A percentile compares a stretch with the other conserved stretches of the same genome.
Evolutionary conservation across 1,140 invertebrate species (phyloP).

Genomic region (Apolygus lucorum): DNA sequence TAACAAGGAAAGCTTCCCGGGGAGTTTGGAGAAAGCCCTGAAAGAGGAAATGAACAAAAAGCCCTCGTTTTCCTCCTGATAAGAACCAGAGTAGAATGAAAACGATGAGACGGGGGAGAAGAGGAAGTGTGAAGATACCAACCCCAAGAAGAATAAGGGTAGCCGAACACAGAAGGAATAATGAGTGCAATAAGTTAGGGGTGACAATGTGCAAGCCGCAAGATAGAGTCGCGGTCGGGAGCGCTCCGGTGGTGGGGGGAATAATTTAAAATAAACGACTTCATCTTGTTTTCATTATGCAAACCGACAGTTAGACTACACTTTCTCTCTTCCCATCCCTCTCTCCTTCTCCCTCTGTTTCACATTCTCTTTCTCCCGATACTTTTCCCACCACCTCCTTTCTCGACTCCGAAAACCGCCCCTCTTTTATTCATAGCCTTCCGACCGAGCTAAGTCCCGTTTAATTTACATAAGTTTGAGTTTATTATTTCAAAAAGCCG

Average conservation of each 20-base stretch:
- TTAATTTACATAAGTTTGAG: constrained; percentile 23
- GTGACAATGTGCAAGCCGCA: constrained; percentile 16
- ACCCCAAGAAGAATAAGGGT: constrained; percentile 1
- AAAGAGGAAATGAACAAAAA: constrained; percentile 24
- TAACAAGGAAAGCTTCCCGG: constrained; percentile 2
- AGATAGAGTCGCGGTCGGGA: constrained; percentile 5
- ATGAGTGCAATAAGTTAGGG: constrained; percentile 22
- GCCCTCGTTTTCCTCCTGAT: constrained; percentile 13
- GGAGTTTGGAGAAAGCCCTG: background rate
- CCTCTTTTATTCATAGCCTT: constrained; percentile 15
- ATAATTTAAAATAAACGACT: constrained; percentile 24
- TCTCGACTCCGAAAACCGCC: background rate
- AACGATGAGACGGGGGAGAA: background rate
- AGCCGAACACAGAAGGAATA: constrained; percentile 5
- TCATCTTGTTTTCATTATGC: constrained; percentile 24
- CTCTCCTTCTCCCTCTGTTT: background rate
- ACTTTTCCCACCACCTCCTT: background rate
- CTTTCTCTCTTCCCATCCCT: background rate
- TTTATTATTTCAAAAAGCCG: constrained; percentile 23
- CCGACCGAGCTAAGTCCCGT: constrained; percentile 14
- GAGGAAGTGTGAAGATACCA: constrained; percentile 3
- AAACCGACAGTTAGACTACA: constrained; percentile 23
- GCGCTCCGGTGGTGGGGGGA: background rate
- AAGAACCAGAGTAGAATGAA: constrained; percentile 6
- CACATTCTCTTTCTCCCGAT: background rate